Percentiles rank a stretch among this genome's conserved stretches.
Evolutionary conservation across 35 echinoderm and acorn worm genomes (phyloP).

Genomic region (Eucidaris tribuloides): DNA sequence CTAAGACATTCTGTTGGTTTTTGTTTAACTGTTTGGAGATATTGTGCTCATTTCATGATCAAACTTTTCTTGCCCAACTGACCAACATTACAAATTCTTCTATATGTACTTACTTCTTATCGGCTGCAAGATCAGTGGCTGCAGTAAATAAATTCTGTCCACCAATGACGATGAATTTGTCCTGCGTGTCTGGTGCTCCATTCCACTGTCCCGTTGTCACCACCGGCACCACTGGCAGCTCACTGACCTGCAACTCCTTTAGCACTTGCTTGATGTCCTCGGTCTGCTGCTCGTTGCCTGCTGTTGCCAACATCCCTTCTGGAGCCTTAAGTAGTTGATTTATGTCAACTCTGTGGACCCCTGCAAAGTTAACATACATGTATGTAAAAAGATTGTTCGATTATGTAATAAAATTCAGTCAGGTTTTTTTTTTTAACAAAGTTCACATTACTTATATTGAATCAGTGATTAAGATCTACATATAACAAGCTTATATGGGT

Average conservation of each 20-base stretch:
- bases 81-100: too few species aligned
- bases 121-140: not conserved
- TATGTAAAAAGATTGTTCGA: too few species aligned
- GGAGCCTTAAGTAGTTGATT: not conserved
- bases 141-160: not conserved
- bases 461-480: too few species aligned
- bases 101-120: conserved; percentile 1
- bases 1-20: too few species aligned
- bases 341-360: not conserved
- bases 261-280: not conserved
- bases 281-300: not conserved
- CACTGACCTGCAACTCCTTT: not conserved
- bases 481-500: too few species aligned
- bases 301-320: not conserved
- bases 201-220: not conserved
- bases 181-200: not conserved
- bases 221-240: not conserved
- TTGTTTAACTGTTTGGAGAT: too few species aligned
- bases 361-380: too few species aligned
- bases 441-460: too few species aligned
- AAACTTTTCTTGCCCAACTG: too few species aligned
- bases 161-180: not conserved
- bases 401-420: too few species aligned
- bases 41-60: too few species aligned
- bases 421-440: too few species aligned